These are phyloP conservation scores for Dromococcyx pavoninus DNA, from an alignment of 2,797 vertebrate species.

Conservation along the genomic window DNA sequence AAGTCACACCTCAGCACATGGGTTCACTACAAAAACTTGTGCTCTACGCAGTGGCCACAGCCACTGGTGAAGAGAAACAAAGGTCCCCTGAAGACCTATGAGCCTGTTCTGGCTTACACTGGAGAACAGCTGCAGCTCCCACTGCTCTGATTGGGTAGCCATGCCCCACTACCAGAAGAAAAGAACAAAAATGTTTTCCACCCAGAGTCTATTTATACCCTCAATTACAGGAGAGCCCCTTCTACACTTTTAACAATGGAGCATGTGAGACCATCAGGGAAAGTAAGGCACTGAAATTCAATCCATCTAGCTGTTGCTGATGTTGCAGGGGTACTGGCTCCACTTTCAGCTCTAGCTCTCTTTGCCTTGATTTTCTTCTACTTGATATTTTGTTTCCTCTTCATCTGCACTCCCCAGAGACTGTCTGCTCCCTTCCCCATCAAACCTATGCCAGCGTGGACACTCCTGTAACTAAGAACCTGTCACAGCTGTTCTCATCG, in stretches of 20 bases:
- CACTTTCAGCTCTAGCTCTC: background rate
- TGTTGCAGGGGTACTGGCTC: background rate
- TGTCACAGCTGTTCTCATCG: background rate
- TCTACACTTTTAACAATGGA: background rate
- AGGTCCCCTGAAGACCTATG: background rate
- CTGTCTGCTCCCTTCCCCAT: too few relatives aligned
- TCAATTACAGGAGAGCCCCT: background rate
- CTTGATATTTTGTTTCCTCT: background rate
- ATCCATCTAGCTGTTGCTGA: background rate
- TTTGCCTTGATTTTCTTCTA: background rate
- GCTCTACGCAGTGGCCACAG: background rate
- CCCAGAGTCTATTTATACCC: background rate
- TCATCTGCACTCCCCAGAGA: background rate
- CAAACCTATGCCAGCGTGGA: too few relatives aligned
- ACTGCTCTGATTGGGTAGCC: background rate
- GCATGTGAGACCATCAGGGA: background rate
- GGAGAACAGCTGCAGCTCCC: background rate
- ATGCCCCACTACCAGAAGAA: background rate
- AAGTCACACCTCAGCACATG: background rate
- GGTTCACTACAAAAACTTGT: background rate
- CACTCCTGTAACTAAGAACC: background rate
- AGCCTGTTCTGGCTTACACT: background rate
- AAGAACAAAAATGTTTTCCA: background rate
- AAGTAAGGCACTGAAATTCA: background rate
- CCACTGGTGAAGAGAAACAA: background rate